These are phyloP conservation scores for Peromyscus eremicus DNA, from an alignment of 2,797 vertebrate species.

Conservation along the genomic window DNA sequence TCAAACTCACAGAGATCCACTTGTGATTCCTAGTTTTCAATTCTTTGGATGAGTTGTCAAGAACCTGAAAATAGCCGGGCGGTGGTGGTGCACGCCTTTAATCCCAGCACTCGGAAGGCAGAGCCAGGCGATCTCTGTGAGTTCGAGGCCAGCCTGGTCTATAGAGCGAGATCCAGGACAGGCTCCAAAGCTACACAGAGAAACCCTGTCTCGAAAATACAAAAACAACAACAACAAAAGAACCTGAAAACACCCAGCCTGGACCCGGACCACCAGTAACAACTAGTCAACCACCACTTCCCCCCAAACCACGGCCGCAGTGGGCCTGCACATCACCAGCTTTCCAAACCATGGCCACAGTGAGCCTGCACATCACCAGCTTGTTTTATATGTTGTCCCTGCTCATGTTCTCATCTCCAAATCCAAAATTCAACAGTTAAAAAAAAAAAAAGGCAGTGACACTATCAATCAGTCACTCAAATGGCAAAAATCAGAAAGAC, in stretches of 20 bases:
- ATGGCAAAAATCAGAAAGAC: neutral
- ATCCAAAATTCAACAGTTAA: neutral
- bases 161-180: too few relatives aligned
- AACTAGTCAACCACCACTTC: neutral
- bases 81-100: too few relatives aligned
- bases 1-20: neutral
- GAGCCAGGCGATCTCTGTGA: too few relatives aligned
- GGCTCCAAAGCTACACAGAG: too few relatives aligned
- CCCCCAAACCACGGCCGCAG: neutral
- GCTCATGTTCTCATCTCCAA: neutral
- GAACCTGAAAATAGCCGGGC: neutral
- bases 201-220: too few relatives aligned
- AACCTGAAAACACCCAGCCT: neutral
- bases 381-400: neutral
- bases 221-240: neutral
- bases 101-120: too few relatives aligned
- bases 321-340: too few relatives aligned
- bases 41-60: neutral
- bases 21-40: neutral
- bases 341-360: neutral
- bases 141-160: too few relatives aligned
- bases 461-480: neutral
- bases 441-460: neutral
- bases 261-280: neutral
- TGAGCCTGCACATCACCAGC: neutral